phyloP scores from a whole-genome alignment of 2,888 invertebrate genomes.

The Noctua fimbriata region DNA sequence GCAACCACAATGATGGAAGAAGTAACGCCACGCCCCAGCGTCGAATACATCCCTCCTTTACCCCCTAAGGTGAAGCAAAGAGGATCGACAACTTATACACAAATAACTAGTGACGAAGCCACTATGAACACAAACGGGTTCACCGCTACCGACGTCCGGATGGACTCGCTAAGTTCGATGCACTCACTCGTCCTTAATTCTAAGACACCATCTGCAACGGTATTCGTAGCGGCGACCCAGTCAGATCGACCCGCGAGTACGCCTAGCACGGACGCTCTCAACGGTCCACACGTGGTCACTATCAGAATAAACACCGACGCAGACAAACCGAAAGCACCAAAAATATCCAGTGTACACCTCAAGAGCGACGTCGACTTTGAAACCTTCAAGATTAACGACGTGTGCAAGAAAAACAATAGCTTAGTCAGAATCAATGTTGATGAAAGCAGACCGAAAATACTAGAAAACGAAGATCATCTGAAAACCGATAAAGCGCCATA shows the following conservation, averaged over 20 bases:
- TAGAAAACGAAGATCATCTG: slow-evolving; percentile 87
- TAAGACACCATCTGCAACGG: slow-evolving; percentile 89
- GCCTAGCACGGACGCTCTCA: slow-evolving; percentile 85
- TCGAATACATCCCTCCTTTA: slow-evolving; percentile 89
- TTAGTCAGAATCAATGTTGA: slow-evolving; percentile 91
- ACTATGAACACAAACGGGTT: slow-evolving; percentile 80
- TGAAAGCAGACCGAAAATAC: slow-evolving; percentile 85
- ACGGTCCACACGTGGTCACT: slow-evolving; percentile 92
- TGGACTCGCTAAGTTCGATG: slow-evolving; percentile 88
- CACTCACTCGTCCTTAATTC: slow-evolving; percentile 90
- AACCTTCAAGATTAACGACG: slow-evolving; percentile 82
- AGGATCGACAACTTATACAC: slow-evolving; percentile 86
- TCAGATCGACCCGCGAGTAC: slow-evolving; percentile 87
- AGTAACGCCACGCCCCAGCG: slow-evolving; percentile 84
- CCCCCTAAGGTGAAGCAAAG: slow-evolving; percentile 90
- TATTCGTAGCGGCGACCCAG: slow-evolving; percentile 89
- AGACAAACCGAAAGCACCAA: slow-evolving; percentile 87
- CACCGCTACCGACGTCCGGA: slow-evolving; percentile 77
- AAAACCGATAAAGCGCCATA: slow-evolving; percentile 88
- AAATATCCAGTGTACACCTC: slow-evolving; percentile 88
- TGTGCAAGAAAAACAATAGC: slow-evolving; percentile 87
- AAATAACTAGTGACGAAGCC: slow-evolving; percentile 82
- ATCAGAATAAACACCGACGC: slow-evolving; percentile 92
- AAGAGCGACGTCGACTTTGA: slow-evolving; percentile 87
- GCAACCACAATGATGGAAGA: slow-evolving; percentile 87